A percentile compares a stretch with the other conserved stretches of the same genome.
phyloP scores from a whole-genome alignment of 2,113 vertebrate genomes.

The Pteruthius melanotis region DNA sequence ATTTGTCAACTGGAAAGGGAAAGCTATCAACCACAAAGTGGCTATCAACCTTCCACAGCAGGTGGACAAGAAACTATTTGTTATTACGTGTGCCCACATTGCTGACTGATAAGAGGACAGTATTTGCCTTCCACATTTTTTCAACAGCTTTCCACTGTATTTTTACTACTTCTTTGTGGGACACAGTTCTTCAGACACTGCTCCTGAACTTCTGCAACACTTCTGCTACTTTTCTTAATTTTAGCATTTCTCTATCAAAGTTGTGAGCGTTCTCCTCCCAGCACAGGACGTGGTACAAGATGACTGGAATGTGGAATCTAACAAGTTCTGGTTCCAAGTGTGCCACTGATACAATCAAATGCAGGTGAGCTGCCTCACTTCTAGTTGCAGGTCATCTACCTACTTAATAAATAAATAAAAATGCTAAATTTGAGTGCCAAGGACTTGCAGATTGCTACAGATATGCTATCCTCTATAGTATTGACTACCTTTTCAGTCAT shows the following conservation, averaged over 20 bases:
- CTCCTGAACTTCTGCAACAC: neutral
- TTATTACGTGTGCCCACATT: neutral
- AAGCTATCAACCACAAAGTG: neutral
- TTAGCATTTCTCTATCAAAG: neutral
- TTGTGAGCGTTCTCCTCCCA: neutral
- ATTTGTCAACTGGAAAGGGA: neutral
- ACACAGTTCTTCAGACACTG: neutral
- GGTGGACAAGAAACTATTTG: neutral
- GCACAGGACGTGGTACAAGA: neutral
- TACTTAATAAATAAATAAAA: neutral
- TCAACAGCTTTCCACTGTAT: neutral
- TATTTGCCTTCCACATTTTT: neutral
- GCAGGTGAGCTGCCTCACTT: neutral
- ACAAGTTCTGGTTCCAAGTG: neutral
- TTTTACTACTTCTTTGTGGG: neutral
- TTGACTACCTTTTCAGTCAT: neutral
- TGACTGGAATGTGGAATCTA: fast-evolving
- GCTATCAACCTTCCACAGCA: neutral
- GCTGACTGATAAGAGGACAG: neutral
- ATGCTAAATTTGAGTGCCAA: neutral
- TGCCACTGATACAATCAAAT: neutral
- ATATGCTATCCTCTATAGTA: neutral
- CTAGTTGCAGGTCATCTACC: neutral
- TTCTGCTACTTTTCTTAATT: neutral
- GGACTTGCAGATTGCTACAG: neutral